Conservation (phyloP, 2,888 invertebrate genomes). For the Prostheceraeus crozeri region DNA sequence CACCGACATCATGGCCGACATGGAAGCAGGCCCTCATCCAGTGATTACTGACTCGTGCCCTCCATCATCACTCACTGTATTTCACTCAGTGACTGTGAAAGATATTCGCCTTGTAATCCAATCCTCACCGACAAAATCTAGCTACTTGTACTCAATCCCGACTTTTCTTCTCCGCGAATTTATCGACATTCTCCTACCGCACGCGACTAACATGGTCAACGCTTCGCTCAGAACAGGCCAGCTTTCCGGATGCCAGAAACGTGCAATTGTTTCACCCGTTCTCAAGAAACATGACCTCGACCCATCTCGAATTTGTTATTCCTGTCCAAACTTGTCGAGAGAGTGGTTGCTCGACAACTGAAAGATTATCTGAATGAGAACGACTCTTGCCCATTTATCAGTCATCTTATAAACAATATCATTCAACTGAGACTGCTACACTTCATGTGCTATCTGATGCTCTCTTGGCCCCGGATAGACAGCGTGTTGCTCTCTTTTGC, state of each 20-base stretch:
- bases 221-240: conserved; percentile 5
- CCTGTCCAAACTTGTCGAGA: conserved; percentile 12
- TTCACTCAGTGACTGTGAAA: too few species aligned
- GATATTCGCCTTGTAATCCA: too few species aligned
- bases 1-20: too few species aligned
- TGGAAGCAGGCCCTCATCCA: too few species aligned
- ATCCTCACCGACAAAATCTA: conserved; percentile 27
- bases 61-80: too few species aligned
- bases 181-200: background rate
- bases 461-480: too few species aligned
- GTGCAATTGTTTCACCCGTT: background rate
- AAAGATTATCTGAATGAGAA: conserved; percentile 23
- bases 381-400: too few species aligned
- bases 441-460: too few species aligned
- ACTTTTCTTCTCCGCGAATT: background rate
- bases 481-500: too few species aligned
- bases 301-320: conserved; percentile 2
- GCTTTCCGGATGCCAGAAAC: background rate
- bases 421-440: conserved; percentile 27
- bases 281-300: conserved; percentile 25
- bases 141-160: conserved; percentile 3
- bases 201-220: background rate
- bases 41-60: too few species aligned
- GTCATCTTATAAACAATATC: conserved; percentile 25
- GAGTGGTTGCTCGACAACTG: conserved; percentile 4